These are phyloP conservation scores for Amphipyra tragopoginis DNA, from an alignment of 2,888 invertebrate species.

Conservation along the genomic window DNA sequence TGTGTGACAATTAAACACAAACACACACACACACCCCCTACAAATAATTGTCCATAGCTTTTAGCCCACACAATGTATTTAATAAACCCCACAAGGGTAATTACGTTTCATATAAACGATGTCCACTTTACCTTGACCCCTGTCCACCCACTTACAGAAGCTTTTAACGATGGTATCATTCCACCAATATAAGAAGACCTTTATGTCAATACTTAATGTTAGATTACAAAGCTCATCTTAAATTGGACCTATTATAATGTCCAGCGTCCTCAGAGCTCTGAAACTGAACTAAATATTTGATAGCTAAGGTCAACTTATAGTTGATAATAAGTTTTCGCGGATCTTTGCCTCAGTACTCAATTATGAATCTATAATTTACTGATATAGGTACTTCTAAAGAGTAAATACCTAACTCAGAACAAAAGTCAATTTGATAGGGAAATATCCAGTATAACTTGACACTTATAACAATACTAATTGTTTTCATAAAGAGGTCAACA, in stretches of 20 bases:
- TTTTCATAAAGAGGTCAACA: not conserved
- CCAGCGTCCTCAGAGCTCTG: not conserved
- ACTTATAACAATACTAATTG: not conserved
- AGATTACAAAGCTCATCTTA: not conserved
- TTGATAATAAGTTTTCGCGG: not conserved
- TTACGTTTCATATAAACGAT: slow-evolving; percentile 49
- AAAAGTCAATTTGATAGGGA: not conserved
- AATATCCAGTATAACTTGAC: not conserved
- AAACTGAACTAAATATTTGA: not conserved
- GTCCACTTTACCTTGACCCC: slow-evolving; percentile 51
- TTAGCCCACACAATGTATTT: slow-evolving; percentile 55
- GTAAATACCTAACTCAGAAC: not conserved
- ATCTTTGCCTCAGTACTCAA: not conserved
- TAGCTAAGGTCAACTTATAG: not conserved
- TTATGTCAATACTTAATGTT: not conserved
- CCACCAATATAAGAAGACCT: not conserved
- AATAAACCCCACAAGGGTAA: slow-evolving; percentile 54
- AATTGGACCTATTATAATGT: not conserved
- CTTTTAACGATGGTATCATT: slow-evolving; percentile 25
- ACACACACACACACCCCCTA: slow-evolving; percentile 17
- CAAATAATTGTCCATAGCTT: slow-evolving; percentile 52
- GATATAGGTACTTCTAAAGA: too few species aligned
- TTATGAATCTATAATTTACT: slow-evolving; percentile 1
- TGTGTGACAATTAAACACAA: slow-evolving; percentile 3
- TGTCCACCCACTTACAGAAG: slow-evolving; percentile 29